A percentile compares a stretch with the other conserved stretches of the same genome.
Evolutionary conservation across 2,797 vertebrate species (phyloP).

Genomic region (Aplochiton taeniatus): DNA sequence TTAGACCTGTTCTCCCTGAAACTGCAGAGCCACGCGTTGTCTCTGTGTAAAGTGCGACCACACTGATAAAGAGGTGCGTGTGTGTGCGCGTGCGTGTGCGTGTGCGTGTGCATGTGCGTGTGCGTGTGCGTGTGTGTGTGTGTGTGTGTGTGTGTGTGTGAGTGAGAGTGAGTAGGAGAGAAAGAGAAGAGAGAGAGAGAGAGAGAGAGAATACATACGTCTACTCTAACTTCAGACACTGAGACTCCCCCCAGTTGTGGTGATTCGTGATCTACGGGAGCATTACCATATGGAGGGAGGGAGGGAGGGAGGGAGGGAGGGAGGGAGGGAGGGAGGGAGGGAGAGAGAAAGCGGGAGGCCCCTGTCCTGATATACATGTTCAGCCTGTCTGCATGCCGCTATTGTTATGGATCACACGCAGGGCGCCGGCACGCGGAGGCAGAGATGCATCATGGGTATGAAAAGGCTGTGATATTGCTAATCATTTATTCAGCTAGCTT

Average conservation of each 20-base stretch:
- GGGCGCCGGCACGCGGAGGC: constrained; percentile 59
- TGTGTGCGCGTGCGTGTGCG: too few species aligned
- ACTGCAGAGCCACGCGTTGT: constrained; percentile 80
- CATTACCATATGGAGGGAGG: neutral
- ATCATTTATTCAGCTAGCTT: constrained; percentile 72
- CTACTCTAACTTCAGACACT: too few species aligned
- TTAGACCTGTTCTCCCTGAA: constrained; percentile 85
- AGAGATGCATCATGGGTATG: constrained; percentile 70
- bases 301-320: constrained; percentile 18
- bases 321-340: constrained; percentile 5
- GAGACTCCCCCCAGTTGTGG: too few species aligned
- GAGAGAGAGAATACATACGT: constrained; percentile 3
- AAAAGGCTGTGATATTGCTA: constrained; percentile 66
- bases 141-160: too few species aligned
- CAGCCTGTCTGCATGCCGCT: constrained; percentile 53
- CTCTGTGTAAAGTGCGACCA: constrained; percentile 75
- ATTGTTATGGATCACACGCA: constrained; percentile 72
- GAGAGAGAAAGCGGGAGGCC: constrained; percentile 6
- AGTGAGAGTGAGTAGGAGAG: neutral
- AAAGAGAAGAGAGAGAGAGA: constrained; percentile 3
- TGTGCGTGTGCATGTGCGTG: too few species aligned
- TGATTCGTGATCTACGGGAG: too few species aligned
- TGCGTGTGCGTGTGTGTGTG: too few species aligned
- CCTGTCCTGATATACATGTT: constrained; percentile 44
- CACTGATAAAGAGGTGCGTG: constrained; percentile 55